phyloP scores from a whole-genome alignment of 1,140 invertebrate species.

The Triops cancriformis region DNA sequence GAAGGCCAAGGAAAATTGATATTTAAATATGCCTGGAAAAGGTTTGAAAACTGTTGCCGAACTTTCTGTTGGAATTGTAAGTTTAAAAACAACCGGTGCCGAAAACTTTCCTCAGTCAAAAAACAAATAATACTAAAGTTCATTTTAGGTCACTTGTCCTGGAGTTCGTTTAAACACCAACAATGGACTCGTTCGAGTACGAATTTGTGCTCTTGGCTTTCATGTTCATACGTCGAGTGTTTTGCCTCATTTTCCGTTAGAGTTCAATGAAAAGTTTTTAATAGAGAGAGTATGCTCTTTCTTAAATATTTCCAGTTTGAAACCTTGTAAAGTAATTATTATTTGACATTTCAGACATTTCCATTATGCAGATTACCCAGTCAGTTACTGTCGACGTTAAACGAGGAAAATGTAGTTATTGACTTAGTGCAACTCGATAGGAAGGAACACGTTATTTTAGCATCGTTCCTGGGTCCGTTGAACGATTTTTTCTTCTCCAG shows the following conservation, averaged over 20 bases:
- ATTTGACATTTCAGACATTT: neutral
- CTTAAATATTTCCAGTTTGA: neutral
- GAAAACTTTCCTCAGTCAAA: neutral
- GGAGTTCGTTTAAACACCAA: neutral
- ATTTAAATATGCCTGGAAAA: neutral
- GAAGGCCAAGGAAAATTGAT: neutral
- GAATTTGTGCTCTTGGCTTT: neutral
- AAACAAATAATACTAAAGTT: neutral
- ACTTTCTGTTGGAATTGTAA: neutral
- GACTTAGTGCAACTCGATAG: neutral
- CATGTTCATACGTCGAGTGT: neutral
- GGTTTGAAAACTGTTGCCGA: neutral
- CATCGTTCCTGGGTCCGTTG: neutral
- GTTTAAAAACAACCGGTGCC: neutral
- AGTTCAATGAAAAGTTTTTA: neutral
- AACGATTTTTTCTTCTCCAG: constrained; percentile 4
- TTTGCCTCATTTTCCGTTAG: neutral
- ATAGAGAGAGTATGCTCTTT: neutral
- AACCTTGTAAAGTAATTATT: neutral
- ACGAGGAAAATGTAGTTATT: neutral
- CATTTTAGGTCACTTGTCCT: neutral
- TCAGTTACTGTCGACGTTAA: neutral
- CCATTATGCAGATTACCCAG: neutral
- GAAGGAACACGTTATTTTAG: neutral
- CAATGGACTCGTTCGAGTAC: neutral